A percentile compares a stretch with the other conserved stretches of the same genome.
These are phyloP conservation scores for Eupeodes luniger DNA, from an alignment of 2,888 invertebrate species.

Conservation along the genomic window DNA sequence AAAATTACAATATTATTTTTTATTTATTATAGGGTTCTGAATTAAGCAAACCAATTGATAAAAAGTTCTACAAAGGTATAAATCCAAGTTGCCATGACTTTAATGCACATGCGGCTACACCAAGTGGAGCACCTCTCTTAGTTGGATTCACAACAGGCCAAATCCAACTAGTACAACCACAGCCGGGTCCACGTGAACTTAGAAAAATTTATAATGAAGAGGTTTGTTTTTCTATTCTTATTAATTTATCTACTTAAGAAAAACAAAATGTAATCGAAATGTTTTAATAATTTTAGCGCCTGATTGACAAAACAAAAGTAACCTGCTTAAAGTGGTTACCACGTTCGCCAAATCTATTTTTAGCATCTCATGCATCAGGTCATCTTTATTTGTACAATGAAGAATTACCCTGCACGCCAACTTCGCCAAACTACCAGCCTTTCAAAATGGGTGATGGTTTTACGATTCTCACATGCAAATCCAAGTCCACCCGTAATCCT, in stretches of 20 bases:
- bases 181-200: conserved; percentile 97
- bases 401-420: conserved; percentile 94
- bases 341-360: conserved; percentile 95
- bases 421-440: conserved; percentile 96
- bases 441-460: conserved; percentile 98
- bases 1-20: not conserved
- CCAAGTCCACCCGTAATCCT: conserved; percentile 98
- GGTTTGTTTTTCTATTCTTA: conserved; percentile 85
- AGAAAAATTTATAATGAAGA: conserved; percentile 99
- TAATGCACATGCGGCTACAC: conserved; percentile 92
- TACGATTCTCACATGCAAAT: conserved; percentile 97
- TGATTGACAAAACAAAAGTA: conserved; percentile 86
- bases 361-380: conserved; percentile 97
- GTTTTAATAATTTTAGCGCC: conserved; percentile 80
- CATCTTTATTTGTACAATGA: conserved; percentile 99
- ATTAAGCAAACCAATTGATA: conserved; percentile 98
- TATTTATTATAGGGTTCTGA: conserved; percentile 91
- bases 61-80: conserved; percentile 99
- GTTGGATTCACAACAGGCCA: conserved; percentile 99
- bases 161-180: conserved; percentile 98
- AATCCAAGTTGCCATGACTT: conserved; percentile 99
- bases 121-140: conserved; percentile 94
- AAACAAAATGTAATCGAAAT: not conserved
- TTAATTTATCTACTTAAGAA: not conserved
- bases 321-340: conserved; percentile 99